phyloP scores from a whole-genome alignment of 2,797 vertebrate species.

The Scolopax rusticola region DNA sequence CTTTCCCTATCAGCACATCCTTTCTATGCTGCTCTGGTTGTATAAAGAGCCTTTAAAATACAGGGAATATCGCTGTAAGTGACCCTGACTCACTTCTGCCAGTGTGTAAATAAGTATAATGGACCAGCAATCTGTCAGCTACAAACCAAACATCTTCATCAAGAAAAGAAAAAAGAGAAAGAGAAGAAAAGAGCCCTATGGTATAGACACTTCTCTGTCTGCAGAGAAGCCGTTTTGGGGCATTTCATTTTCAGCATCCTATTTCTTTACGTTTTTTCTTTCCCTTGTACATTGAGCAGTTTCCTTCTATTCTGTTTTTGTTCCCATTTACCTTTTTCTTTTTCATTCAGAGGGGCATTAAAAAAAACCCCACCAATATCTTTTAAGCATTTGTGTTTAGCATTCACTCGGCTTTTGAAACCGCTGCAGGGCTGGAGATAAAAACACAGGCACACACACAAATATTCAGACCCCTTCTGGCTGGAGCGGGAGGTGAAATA shows the following conservation, averaged over 20 bases:
- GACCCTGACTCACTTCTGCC: neutral
- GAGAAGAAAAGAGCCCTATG: neutral
- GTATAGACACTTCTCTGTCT: neutral
- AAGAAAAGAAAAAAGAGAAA: neutral
- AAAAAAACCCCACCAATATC: neutral
- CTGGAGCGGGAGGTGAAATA: constrained; percentile 9
- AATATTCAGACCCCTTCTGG: constrained; percentile 40
- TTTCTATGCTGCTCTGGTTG: neutral
- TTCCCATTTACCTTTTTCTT: neutral
- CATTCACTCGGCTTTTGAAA: constrained; percentile 21
- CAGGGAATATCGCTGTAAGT: neutral
- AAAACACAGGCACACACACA: neutral
- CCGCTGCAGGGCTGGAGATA: constrained; percentile 45
- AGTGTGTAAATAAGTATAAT: neutral
- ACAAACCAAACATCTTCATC: neutral
- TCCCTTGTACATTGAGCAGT: neutral
- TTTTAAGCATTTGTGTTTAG: constrained; percentile 51
- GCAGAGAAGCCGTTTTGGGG: neutral
- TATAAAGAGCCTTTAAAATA: neutral
- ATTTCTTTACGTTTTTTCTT: neutral
- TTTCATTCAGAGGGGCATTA: constrained; percentile 20
- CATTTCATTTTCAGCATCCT: neutral
- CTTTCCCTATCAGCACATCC: neutral
- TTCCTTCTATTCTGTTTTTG: neutral
- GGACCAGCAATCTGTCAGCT: neutral